These are phyloP conservation scores for Drosophila neutralis DNA, from an alignment of 2,888 invertebrate species.

Conservation along the genomic window DNA sequence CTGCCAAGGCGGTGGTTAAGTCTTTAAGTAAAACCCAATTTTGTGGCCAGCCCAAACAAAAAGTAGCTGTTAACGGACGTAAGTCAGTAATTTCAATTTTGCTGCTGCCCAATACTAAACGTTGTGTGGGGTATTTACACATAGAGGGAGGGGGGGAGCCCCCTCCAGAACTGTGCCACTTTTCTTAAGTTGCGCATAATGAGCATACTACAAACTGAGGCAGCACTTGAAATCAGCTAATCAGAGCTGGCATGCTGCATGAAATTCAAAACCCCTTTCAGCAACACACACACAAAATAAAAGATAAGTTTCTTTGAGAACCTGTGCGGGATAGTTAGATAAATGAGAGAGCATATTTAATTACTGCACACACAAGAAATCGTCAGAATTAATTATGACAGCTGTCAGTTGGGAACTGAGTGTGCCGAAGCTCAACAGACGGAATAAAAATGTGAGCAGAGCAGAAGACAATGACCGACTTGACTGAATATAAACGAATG, in stretches of 20 bases:
- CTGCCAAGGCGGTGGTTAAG: constrained; percentile 21
- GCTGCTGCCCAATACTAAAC: constrained; percentile 34
- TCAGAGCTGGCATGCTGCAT: constrained; percentile 61
- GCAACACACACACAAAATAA: neutral
- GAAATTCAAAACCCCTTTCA: constrained; percentile 61
- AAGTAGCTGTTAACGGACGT: constrained; percentile 61
- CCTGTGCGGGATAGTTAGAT: constrained; percentile 20
- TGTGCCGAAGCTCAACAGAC: constrained; percentile 67
- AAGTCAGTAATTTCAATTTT: constrained; percentile 71
- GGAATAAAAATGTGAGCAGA: neutral
- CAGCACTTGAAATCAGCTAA: constrained; percentile 61
- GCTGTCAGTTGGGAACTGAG: constrained; percentile 81
- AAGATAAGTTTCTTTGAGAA: constrained; percentile 42
- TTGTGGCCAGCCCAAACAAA: constrained; percentile 47
- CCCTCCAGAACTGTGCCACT: neutral
- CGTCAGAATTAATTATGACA: constrained; percentile 85
- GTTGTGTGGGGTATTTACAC: constrained; percentile 6
- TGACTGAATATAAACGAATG: constrained; percentile 9
- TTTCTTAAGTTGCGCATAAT: constrained; percentile 34
- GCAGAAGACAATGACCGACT: constrained; percentile 46
- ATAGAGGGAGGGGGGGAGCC: neutral
- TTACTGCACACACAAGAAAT: constrained; percentile 75
- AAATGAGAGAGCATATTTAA: constrained; percentile 79
- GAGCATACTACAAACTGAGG: constrained; percentile 40
- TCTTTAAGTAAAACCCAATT: constrained; percentile 67